These are phyloP conservation scores for Pantherophis alleghaniensis DNA, from an alignment of 2,797 vertebrate species.

Conservation along the genomic window DNA sequence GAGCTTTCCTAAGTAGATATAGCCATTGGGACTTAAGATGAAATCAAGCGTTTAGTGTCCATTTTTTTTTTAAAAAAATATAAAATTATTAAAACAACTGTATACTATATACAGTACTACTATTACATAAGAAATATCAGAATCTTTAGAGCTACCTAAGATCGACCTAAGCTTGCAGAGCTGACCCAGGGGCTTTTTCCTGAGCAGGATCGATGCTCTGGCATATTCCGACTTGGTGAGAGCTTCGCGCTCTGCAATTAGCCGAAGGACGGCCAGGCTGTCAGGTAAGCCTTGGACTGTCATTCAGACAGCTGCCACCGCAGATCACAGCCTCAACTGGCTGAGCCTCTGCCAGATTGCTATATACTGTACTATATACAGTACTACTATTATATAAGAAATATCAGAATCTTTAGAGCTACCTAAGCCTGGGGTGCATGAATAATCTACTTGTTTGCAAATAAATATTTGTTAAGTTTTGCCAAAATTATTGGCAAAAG, in stretches of 20 bases:
- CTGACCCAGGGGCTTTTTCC: too few relatives aligned
- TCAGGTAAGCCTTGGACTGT: too few relatives aligned
- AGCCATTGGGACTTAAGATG: background rate
- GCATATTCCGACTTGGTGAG: too few relatives aligned
- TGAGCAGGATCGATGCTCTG: too few relatives aligned
- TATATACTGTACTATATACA: too few relatives aligned
- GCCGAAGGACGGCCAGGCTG: too few relatives aligned
- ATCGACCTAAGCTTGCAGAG: too few relatives aligned
- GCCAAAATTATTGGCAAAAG: background rate
- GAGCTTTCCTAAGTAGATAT: background rate
- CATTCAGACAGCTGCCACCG: too few relatives aligned
- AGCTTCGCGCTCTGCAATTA: too few relatives aligned
- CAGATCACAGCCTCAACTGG: too few relatives aligned
- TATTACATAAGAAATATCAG: background rate
- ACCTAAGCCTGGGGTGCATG: background rate
- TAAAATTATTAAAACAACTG: background rate
- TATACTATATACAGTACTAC: background rate
- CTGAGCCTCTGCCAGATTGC: too few relatives aligned
- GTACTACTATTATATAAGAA: background rate
- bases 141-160: background rate
- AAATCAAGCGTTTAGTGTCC: background rate
- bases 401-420: background rate
- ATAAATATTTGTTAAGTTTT: background rate
- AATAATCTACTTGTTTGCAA: background rate
- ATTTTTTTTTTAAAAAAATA: background rate